A percentile compares a stretch with the other conserved stretches of the same genome.
Evolutionary conservation across 2,797 vertebrate genomes (phyloP).

Genomic region (Poecilia velifera): DNA sequence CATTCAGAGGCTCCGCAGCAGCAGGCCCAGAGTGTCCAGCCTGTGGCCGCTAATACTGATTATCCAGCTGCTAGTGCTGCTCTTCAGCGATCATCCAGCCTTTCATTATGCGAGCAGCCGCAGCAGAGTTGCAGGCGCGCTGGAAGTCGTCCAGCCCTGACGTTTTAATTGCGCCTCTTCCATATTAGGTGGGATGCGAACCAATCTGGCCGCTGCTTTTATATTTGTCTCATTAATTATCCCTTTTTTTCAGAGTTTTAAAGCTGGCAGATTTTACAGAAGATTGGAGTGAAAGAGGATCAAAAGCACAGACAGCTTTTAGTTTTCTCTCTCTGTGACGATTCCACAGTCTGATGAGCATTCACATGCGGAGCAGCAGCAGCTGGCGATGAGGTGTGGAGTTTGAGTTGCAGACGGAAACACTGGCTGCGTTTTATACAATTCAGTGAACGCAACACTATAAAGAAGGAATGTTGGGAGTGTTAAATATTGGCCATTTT

Average conservation of each 20-base stretch:
- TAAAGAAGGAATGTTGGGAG: not conserved
- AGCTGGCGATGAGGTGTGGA: slow-evolving; percentile 44
- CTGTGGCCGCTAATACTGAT: slow-evolving; percentile 52
- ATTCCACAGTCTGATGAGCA: slow-evolving; percentile 58
- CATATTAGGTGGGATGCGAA: slow-evolving; percentile 56
- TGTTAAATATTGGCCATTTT: not conserved
- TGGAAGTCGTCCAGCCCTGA: slow-evolving; percentile 65
- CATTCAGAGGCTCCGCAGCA: slow-evolving; percentile 65
- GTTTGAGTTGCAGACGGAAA: slow-evolving; percentile 12
- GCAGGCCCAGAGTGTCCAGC: slow-evolving; percentile 63
- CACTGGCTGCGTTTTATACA: not conserved
- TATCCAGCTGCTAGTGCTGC: slow-evolving; percentile 39
- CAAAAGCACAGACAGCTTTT: slow-evolving; percentile 37
- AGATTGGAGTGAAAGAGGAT: slow-evolving; percentile 33
- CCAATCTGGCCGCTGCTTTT: slow-evolving; percentile 63
- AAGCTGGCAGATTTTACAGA: slow-evolving; percentile 67
- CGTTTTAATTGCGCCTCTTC: slow-evolving; percentile 68
- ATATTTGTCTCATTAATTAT: slow-evolving; percentile 61
- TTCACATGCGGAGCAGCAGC: slow-evolving; percentile 48
- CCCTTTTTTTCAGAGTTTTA: slow-evolving; percentile 59
- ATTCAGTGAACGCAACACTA: not conserved
- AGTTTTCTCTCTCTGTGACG: slow-evolving; percentile 17
- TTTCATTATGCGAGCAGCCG: slow-evolving; percentile 63
- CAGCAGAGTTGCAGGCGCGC: slow-evolving; percentile 52
- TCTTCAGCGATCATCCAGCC: slow-evolving; percentile 43